Evolutionary conservation across 1,140 invertebrate species (phyloP), one percentile per base, ranked within the genome.

Genomic region (Lutraria rhynchaena): DNA sequence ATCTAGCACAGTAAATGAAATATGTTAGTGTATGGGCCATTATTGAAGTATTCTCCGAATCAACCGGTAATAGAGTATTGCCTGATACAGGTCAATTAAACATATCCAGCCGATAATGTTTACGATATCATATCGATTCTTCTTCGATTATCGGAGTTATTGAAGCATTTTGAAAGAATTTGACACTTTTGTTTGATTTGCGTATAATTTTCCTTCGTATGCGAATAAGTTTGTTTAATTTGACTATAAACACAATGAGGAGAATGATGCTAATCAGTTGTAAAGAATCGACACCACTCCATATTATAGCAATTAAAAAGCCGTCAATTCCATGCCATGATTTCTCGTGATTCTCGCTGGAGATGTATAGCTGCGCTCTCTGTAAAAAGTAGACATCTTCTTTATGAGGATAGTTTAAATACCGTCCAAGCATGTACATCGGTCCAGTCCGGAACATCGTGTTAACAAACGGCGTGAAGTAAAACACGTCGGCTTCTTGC

Each of bases 381-480:
- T 65, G 76, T 3, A 80, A 19, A n/a, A 80, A 53, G 33, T 67
- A 80, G 11, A 80, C 41, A 13, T 80, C 76, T 7, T 80, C 76
- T 46, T 80, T 51, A 44, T 80, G 76, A 1, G 63, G 61, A 41
- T 80, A 80, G 27, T 80, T 80, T 22, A 80, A 35, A 60, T 80
- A 80, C 22, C 76, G 27, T 46, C 76, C 76, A 1, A 80, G 55
- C 63, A 80, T 53, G 27, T 67, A 80, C 76, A 80, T 80, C 4
- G 76, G 76, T n/a, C 76, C 76, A 3, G 76, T 80, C 35, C 76
- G 22, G 35, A 80, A 80, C 76, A 80, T 80, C 3, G 51, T 55
- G 41, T 80, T 80, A 44, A 80, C n/a, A 60, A 65, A 80, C 49
- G 76, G 76, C 3, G 76, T 80, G 41, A 80, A 67, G 53, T 80